Percentiles rank a stretch among this genome's conserved stretches.
Conservation (phyloP, 2,888 invertebrate species). For the Drosophila mulleri region DNA sequence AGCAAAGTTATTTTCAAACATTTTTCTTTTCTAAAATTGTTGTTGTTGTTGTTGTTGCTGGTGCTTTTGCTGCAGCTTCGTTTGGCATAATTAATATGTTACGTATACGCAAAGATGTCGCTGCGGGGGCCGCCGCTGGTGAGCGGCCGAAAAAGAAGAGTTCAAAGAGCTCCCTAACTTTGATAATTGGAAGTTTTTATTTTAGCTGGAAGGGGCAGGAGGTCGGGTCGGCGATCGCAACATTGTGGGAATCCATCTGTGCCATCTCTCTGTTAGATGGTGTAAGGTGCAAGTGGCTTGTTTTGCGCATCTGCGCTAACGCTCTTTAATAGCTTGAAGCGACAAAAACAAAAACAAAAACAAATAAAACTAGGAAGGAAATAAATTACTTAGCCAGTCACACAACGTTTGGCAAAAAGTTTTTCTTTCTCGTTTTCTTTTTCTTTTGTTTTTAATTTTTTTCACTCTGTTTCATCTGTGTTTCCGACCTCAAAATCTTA, state of each 20-base stretch:
- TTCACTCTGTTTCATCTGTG: neutral
- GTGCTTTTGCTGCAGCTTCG: constrained; percentile 25
- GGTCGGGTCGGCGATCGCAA: neutral
- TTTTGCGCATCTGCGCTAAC: constrained; percentile 61
- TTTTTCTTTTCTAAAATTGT: neutral
- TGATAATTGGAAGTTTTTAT: constrained; percentile 60
- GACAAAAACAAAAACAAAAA: constrained; percentile 48
- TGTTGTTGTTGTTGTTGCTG: constrained; percentile 26
- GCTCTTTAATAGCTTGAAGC: constrained; percentile 69
- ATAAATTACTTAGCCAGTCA: constrained; percentile 69
- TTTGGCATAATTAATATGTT: constrained; percentile 73
- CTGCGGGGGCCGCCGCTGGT: constrained; percentile 66
- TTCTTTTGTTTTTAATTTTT: constrained; percentile 2
- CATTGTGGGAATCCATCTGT: constrained; percentile 60
- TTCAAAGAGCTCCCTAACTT: constrained; percentile 68
- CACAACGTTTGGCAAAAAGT: constrained; percentile 49
- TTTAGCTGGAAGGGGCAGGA: neutral
- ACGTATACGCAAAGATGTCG: constrained; percentile 71
- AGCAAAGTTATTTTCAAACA: constrained; percentile 28
- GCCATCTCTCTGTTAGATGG: constrained; percentile 31
- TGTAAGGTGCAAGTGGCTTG: constrained; percentile 61
- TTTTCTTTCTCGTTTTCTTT: constrained; percentile 33
- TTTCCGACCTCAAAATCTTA: constrained; percentile 55
- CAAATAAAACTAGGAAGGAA: constrained; percentile 68
- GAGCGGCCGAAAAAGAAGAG: constrained; percentile 56